phyloP scores from a whole-genome alignment of 37 sponge, comb jelly and placozoan species.

The Diacarnus erythraeanus region DNA sequence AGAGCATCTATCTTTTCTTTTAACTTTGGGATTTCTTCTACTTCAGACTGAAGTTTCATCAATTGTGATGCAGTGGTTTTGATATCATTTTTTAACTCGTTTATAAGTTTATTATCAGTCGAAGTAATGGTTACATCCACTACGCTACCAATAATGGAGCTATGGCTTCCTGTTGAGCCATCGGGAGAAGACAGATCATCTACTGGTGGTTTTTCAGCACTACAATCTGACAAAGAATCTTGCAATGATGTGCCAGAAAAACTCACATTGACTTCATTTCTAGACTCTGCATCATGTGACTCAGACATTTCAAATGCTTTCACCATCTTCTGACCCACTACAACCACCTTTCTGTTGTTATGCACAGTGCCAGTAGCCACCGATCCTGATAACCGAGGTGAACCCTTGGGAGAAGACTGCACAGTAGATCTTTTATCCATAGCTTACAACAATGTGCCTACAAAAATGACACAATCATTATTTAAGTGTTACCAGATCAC shows the following conservation, averaged over 20 bases:
- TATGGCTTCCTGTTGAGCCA: slow-evolving; percentile 26
- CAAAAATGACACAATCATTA: too few relatives aligned
- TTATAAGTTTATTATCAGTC: slow-evolving; percentile 21
- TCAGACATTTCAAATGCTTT: too few relatives aligned
- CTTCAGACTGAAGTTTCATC: slow-evolving; percentile 24
- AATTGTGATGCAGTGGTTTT: not conserved
- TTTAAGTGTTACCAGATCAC: too few relatives aligned
- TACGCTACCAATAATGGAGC: slow-evolving; percentile 21
- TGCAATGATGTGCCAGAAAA: not conserved
- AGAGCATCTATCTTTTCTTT: slow-evolving; percentile 13
- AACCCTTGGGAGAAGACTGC: too few relatives aligned
- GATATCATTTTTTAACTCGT: slow-evolving; percentile 43
- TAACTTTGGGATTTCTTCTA: slow-evolving; percentile 20
- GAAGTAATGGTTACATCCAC: not conserved
- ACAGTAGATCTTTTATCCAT: too few relatives aligned
- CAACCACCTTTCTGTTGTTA: slow-evolving; percentile 2
- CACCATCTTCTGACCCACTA: slow-evolving; percentile 12
- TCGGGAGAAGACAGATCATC: slow-evolving; percentile 7
- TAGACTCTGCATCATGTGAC: not conserved
- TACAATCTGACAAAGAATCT: not conserved
- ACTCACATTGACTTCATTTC: not conserved
- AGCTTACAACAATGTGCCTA: too few relatives aligned
- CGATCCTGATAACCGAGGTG: not conserved
- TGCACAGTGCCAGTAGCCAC: not conserved
- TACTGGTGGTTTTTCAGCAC: not conserved